These are phyloP conservation scores for Mionectes macconnelli DNA, from an alignment of 2,113 vertebrate genomes.

Conservation along the genomic window DNA sequence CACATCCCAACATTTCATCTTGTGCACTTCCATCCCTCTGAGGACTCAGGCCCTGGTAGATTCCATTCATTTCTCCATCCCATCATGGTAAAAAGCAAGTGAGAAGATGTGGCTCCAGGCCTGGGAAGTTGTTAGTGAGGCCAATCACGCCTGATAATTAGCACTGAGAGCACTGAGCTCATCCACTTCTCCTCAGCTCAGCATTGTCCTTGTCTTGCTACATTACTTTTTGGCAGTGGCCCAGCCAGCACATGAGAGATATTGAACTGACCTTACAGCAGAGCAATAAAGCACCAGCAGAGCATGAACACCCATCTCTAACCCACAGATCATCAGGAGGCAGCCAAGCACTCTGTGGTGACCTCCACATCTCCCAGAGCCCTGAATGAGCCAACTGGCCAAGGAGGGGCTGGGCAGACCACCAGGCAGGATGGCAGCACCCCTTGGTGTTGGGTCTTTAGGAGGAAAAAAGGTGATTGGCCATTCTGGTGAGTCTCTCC, in stretches of 20 bases:
- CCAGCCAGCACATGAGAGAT: conserved; percentile 31
- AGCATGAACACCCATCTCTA: background rate
- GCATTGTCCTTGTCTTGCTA: conserved; percentile 37
- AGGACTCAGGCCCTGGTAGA: background rate
- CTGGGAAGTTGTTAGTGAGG: conserved; percentile 5
- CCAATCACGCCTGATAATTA: conserved; percentile 25
- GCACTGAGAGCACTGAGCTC: conserved; percentile 22
- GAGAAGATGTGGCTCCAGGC: background rate
- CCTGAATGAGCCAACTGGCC: background rate
- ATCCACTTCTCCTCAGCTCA: conserved; percentile 30
- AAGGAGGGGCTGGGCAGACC: background rate
- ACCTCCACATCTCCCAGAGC: background rate
- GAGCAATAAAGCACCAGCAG: background rate
- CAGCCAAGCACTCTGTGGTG: background rate
- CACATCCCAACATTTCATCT: background rate
- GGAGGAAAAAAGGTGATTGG: background rate
- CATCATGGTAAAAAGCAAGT: background rate
- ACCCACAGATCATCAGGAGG: background rate
- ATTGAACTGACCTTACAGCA: conserved; percentile 38
- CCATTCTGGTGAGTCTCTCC: background rate
- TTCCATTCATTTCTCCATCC: background rate
- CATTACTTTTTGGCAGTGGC: conserved; percentile 46
- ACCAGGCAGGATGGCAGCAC: background rate
- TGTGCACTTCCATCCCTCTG: background rate
- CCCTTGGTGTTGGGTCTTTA: background rate